Conservation (phyloP, 2,888 invertebrate genomes). For the Coenonympha arcania region DNA sequence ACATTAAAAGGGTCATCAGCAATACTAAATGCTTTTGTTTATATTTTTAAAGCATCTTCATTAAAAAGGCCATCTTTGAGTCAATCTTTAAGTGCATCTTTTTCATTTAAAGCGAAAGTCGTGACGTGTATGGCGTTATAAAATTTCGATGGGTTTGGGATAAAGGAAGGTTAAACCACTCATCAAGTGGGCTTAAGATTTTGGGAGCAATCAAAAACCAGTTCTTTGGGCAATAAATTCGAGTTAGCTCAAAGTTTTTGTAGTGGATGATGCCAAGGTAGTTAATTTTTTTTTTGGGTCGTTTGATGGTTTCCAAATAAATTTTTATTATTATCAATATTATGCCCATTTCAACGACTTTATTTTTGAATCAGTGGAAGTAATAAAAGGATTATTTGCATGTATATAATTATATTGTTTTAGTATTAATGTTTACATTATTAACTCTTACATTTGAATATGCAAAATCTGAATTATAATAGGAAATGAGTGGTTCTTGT, state of each 20-base stretch:
- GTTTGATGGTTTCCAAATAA: conserved; percentile 13
- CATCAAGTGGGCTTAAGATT: conserved; percentile 33
- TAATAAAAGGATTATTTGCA: background rate
- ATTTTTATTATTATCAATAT: conserved; percentile 12
- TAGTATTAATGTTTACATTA: too few species aligned
- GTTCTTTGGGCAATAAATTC: conserved; percentile 34
- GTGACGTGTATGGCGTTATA: conserved; percentile 22
- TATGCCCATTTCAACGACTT: background rate
- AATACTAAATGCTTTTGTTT: conserved; percentile 16
- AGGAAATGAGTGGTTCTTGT: too few species aligned
- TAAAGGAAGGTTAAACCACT: conserved; percentile 22
- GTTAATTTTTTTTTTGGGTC: conserved; percentile 15
- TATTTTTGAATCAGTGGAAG: background rate
- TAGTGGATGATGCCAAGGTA: conserved; percentile 21
- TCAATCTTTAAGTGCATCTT: conserved; percentile 17
- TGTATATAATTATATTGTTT: too few species aligned
- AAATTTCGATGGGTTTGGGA: conserved; percentile 20
- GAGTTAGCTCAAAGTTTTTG: conserved; percentile 22
- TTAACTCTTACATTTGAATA: too few species aligned
- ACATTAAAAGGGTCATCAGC: conserved; percentile 17
- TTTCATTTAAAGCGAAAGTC: conserved; percentile 21
- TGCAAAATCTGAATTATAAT: too few species aligned
- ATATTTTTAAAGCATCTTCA: conserved; percentile 13
- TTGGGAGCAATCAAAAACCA: conserved; percentile 41
- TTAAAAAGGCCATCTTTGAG: conserved; percentile 16